These are phyloP conservation scores for Labeo catla DNA, from an alignment of 2,113 vertebrate species.

Conservation along the genomic window DNA sequence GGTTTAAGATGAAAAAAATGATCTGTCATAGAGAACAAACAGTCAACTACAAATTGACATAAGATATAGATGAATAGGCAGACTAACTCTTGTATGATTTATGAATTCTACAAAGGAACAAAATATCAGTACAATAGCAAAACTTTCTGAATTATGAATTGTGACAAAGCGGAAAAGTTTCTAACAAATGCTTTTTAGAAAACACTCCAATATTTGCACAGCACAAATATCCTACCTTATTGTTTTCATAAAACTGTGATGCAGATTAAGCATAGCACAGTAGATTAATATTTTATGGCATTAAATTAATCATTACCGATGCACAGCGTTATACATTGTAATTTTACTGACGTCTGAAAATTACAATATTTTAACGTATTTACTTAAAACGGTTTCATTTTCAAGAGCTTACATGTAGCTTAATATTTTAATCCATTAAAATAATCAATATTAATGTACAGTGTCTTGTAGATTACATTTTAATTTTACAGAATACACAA, in stretches of 20 bases:
- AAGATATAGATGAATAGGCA: conserved; percentile 14
- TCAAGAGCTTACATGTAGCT: background rate
- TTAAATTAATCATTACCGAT: no score
- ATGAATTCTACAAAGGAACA: conserved; percentile 4
- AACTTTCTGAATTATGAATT: conserved; percentile 7
- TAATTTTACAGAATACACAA: background rate
- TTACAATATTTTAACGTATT: background rate
- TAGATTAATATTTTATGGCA: no score
- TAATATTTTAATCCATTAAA: background rate
- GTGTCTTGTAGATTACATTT: background rate
- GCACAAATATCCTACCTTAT: background rate
- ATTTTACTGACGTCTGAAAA: no score
- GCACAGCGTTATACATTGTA: no score
- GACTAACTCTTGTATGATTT: conserved; percentile 21
- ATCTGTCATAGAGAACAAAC: conserved; percentile 33
- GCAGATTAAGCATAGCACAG: background rate
- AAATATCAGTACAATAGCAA: conserved; percentile 9
- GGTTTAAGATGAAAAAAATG: conserved; percentile 25
- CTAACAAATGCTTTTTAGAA: background rate
- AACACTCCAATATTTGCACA: background rate
- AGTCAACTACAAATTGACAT: conserved; percentile 20
- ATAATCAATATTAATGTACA: background rate
- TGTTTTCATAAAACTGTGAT: background rate
- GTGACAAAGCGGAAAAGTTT: background rate
- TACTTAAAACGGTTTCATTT: background rate